Base-by-base conservation (phyloP, 2,113 vertebrate species). In the Carassius auratus region DNA sequence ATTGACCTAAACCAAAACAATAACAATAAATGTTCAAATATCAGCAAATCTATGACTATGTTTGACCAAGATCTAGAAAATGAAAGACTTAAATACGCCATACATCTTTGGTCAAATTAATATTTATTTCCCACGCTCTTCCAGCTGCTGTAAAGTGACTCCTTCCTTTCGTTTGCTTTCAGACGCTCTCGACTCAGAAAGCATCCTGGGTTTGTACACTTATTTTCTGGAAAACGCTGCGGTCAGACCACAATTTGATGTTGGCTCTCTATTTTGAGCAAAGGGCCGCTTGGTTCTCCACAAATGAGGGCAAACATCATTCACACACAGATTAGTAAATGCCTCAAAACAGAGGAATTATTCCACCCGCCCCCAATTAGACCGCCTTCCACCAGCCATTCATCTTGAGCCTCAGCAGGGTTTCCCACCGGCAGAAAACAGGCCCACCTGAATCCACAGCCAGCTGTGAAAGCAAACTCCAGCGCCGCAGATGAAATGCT, bases 391-490 rank as follows among this genome's bases (percentile, higher is more conserved):
- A 76, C 55, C 50, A 62, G 55, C 77, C 83, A 88, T 89, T 87
- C 75, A 85, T 86, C 86, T 86, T 73, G 59, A 55, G 83, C 36
- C 77, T 75, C 84, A 30, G 23, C 87, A 13, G 87, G 84, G 84
- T 78, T 86, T 86, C 85, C 85, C 79, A 52, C 64, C 79, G 36
- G 77, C 80, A 89, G 80, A 66, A 85, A 42, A 59, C 45, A n/a
- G 83, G 78, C 69, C 87, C 87, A 88, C 85, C 87, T 88, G 85
- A 50, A 73, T 52, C 83, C 50, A 1, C 45, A 45, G 61, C 85
- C 89, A 90, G 87, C 89, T 90, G 89, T 87, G 69, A 89, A 87
- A 85, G 85, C 87, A 90, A 87, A 87, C 62, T 36, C 73, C 36
- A 57, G n/a, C 23, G 5, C 78, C 33, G 50, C 23, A 59, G 50